Evolutionary conservation across 2,888 invertebrate genomes (phyloP), one percentile per base, ranked within the genome.

Genomic region (Dasysyrphus albostriatus): DNA sequence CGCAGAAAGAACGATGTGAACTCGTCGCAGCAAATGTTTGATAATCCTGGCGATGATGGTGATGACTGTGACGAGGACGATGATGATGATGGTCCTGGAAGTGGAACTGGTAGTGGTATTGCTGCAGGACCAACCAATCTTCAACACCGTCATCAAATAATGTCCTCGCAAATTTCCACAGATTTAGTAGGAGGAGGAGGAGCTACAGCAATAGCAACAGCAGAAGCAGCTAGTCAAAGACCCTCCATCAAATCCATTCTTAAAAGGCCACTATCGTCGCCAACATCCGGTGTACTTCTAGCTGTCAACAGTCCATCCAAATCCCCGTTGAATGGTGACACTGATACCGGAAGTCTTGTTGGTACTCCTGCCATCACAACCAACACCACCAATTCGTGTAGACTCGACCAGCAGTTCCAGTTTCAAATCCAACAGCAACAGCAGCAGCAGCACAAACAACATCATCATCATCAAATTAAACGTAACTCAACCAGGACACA

Each of bases 171-270:
- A 72, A 82, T 73, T 51, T 83, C 80, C 29, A 39, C 87, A 83
- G 84, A 85, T 82, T 77, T 63, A 78, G 49, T 34, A 63, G 74
- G 34, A 39, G 34, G 34, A 42, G 39, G 5, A 2, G 24, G 29
- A 63, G 63, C n/a, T 29, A 6, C 29, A 49, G 83, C 83, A 24
- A 24, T 6, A 2, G 24, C 44, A 63, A 44, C n/a, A 44, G 6
- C 29, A 63, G 63, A 5, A 69, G 69, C 67, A 49, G 85, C 83
- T 83, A 88, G 87, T 83, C 87, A 84, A 56, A 88, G 79, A 51
- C 83, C 77, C 65, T 81, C 82, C 1, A 95, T 95, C 78, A 95
- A 95, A 91, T 95, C 95, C 16, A 95, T 95, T 88, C 91, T 95
- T 39, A 95, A 95, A 89, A 94, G 95, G 84, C 94, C 95, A 39